A percentile compares a stretch with the other conserved stretches of the same genome.
Evolutionary conservation across 2,888 invertebrate species (phyloP).

Genomic region (Epistrophe eligans): DNA sequence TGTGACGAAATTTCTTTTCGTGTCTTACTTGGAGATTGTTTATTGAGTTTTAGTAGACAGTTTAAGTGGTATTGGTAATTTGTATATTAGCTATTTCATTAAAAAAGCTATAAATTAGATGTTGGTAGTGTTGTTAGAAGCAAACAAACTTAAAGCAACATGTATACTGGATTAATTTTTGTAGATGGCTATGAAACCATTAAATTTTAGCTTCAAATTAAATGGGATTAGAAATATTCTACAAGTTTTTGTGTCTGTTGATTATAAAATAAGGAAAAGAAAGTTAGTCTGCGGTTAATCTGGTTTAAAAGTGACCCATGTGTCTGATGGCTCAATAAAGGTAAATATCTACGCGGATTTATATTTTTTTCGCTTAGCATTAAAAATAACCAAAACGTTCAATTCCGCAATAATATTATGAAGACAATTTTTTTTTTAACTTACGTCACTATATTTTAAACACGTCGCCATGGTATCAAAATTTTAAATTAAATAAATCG

Average conservation of each 20-base stretch:
- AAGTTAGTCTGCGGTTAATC: too few relatives aligned
- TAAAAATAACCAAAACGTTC: neutral
- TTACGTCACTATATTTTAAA: neutral
- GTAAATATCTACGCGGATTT: too few relatives aligned
- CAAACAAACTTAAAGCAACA: neutral
- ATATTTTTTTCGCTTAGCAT: too few relatives aligned
- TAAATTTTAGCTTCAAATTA: too few relatives aligned
- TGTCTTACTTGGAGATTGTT: constrained; percentile 14
- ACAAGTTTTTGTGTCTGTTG: too few relatives aligned
- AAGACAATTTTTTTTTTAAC: neutral
- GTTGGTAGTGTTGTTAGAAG: neutral
- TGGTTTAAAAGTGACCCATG: too few relatives aligned
- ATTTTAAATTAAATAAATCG: constrained; percentile 12
- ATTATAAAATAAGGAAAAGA: too few relatives aligned
- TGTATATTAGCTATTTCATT: neutral
- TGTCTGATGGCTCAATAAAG: too few relatives aligned
- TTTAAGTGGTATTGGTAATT: constrained; percentile 16
- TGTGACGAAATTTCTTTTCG: constrained; percentile 54
- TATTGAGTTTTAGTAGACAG: neutral
- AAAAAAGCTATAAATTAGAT: neutral
- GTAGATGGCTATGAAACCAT: neutral
- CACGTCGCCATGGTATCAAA: constrained; percentile 45
- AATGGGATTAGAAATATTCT: too few relatives aligned
- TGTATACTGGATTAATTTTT: neutral
- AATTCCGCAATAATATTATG: neutral